Evolutionary conservation across 2,888 invertebrate species (phyloP).

Genomic region (Microchrysa polita): DNA sequence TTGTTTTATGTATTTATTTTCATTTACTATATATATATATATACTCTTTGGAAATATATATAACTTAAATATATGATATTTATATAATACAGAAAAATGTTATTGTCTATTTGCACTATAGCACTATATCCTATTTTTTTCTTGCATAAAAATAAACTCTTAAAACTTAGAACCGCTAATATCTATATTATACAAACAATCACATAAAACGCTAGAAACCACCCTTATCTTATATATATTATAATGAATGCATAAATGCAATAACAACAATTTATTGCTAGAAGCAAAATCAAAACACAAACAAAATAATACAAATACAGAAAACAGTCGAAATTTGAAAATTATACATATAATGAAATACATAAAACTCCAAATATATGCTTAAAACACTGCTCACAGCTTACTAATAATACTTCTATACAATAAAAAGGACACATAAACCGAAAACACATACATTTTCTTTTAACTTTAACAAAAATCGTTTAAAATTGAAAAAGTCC

Average conservation of each 20-base stretch:
- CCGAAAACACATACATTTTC: background rate
- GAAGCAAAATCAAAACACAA: slow-evolving; percentile 13
- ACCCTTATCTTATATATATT: slow-evolving; percentile 8
- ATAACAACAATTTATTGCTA: slow-evolving; percentile 1
- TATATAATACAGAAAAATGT: slow-evolving; percentile 20
- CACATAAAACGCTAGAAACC: slow-evolving; percentile 22
- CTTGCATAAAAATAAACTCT: slow-evolving; percentile 34
- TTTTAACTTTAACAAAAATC: too few relatives aligned
- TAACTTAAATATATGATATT: slow-evolving; percentile 14
- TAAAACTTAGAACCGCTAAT: slow-evolving; percentile 32
- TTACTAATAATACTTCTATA: background rate
- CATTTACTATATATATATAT: slow-evolving; percentile 13
- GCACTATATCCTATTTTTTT: slow-evolving; percentile 43
- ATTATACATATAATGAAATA: background rate
- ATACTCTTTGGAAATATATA: slow-evolving; percentile 30
- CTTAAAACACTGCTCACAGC: slow-evolving; percentile 35
- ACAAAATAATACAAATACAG: background rate
- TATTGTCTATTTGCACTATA: slow-evolving; percentile 44
- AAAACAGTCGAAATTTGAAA: background rate
- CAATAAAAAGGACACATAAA: slow-evolving; percentile 1
- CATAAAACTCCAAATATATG: background rate
- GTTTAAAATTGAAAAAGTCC: background rate
- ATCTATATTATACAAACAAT: background rate
- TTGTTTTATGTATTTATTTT: slow-evolving; percentile 30
- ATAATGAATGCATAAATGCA: slow-evolving; percentile 1